Evolutionary conservation across 2,888 invertebrate genomes (phyloP).

Genomic region (Scaptomyza polygonia): DNA sequence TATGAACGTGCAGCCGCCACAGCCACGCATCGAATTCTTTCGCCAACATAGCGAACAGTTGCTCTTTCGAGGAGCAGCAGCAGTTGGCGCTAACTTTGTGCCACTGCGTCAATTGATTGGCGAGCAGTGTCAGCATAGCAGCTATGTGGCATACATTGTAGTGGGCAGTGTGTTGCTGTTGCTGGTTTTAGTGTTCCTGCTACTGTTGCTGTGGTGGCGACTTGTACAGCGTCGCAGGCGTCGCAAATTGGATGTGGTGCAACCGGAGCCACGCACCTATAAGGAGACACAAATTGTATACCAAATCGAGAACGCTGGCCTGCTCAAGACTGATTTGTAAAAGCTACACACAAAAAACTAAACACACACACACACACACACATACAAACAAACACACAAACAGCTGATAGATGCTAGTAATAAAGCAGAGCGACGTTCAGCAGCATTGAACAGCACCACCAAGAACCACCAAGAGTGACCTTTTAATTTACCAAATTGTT

Average conservation of each 20-base stretch:
- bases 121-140: slow-evolving; percentile 74
- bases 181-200: slow-evolving; percentile 84
- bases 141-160: slow-evolving; percentile 84
- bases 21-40: slow-evolving; percentile 80
- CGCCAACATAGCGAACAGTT: slow-evolving; percentile 75
- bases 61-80: slow-evolving; percentile 57
- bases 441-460: slow-evolving; percentile 39
- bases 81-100: slow-evolving; percentile 44
- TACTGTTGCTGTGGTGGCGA: slow-evolving; percentile 84
- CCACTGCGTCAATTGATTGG: slow-evolving; percentile 77
- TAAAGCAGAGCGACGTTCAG: slow-evolving; percentile 26
- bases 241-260: slow-evolving; percentile 88
- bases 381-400: slow-evolving; percentile 33
- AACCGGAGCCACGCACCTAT: slow-evolving; percentile 92
- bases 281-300: slow-evolving; percentile 94
- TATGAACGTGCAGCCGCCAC: slow-evolving; percentile 62
- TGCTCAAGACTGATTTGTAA: slow-evolving; percentile 90
- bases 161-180: slow-evolving; percentile 85
- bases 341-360: slow-evolving; percentile 32
- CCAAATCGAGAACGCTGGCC: slow-evolving; percentile 92
- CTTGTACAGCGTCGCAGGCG: slow-evolving; percentile 86
- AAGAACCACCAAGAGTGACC: slow-evolving; percentile 71
- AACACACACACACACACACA: slow-evolving; percentile 19
- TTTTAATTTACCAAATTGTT: slow-evolving; percentile 71
- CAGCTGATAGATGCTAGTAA: slow-evolving; percentile 74